These are phyloP conservation scores for Peromyscus eremicus DNA, from an alignment of 2,797 vertebrate species.

Conservation along the genomic window DNA sequence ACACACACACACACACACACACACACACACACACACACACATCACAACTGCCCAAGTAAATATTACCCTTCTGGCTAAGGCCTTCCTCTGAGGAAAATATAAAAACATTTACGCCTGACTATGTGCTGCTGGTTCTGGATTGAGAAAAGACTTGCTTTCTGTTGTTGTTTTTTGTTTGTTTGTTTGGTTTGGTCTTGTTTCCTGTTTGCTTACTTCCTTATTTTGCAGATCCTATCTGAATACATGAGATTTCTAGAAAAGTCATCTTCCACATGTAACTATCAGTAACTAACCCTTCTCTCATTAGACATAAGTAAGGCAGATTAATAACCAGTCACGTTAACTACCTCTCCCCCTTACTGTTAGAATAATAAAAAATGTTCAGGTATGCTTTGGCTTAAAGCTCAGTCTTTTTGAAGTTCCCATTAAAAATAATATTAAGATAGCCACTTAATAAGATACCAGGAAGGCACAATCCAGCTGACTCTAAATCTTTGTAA, in stretches of 20 bases:
- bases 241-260: not conserved
- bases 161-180: not conserved
- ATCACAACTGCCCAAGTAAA: not conserved
- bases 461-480: conserved; percentile 10
- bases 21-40: not conserved
- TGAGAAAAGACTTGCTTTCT: conserved; percentile 32
- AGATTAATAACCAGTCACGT: not conserved
- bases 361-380: not conserved
- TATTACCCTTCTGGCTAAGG: not conserved
- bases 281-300: not conserved
- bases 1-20: not conserved
- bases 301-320: not conserved
- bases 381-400: conserved; percentile 32
- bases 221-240: not conserved
- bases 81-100: not conserved
- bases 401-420: not conserved
- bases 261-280: not conserved
- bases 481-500: conserved; percentile 30
- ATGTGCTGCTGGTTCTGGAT: conserved; percentile 20
- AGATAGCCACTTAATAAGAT: not conserved
- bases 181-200: not conserved
- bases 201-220: not conserved
- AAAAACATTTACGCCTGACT: not conserved
- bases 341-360: not conserved
- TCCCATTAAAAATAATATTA: not conserved